A percentile compares a stretch with the other conserved stretches of the same genome.
These are phyloP conservation scores for Tauraco hartlaubi DNA, from an alignment of 2,797 vertebrate species.

Conservation along the genomic window DNA sequence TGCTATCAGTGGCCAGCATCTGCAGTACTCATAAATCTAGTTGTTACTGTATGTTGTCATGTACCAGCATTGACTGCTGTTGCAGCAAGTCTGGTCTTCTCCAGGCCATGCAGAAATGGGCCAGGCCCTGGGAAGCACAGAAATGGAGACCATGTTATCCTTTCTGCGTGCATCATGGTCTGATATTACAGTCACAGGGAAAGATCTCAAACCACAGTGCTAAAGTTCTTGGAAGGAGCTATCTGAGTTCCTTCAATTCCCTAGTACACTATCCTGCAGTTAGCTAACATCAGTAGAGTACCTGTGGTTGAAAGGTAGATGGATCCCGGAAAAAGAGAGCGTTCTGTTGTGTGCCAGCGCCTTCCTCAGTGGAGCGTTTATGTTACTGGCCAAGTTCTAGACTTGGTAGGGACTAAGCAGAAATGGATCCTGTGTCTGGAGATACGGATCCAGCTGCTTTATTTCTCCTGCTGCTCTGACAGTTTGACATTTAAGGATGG, in stretches of 20 bases:
- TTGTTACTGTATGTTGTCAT: not conserved
- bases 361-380: not conserved
- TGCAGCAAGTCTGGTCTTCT: not conserved
- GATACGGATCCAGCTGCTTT: not conserved
- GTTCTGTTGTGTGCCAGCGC: not conserved
- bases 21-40: not conserved
- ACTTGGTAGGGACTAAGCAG: not conserved
- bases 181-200: not conserved
- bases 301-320: not conserved
- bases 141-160: not conserved
- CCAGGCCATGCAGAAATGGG: not conserved
- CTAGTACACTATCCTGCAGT: not conserved
- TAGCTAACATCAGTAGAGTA: not conserved
- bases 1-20: not conserved
- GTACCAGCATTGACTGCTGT: not conserved
- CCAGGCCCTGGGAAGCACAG: not conserved
- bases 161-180: not conserved
- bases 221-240: not conserved
- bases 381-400: not conserved
- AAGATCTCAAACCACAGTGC: not conserved
- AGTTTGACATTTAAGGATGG: not conserved
- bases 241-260: not conserved
- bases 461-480: not conserved
- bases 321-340: not conserved
- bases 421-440: not conserved